Evolutionary conservation across 2,888 invertebrate species (phyloP).

Genomic region (Linyphia triangularis): DNA sequence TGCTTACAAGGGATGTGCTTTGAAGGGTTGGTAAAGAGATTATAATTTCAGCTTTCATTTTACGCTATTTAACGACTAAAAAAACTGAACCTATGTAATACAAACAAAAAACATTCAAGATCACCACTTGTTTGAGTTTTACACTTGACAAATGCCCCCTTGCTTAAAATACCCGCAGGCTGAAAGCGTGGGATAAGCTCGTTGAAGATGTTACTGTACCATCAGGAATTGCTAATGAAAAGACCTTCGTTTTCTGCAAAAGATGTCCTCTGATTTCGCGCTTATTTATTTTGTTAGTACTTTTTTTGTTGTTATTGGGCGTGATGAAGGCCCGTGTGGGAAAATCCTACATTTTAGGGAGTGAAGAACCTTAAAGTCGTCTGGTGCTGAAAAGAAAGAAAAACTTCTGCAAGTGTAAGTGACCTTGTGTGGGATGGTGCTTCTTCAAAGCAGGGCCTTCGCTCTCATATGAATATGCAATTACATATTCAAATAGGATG

Average conservation of each 20-base stretch:
- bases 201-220: not conserved
- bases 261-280: constrained; percentile 1
- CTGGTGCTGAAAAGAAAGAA: constrained; percentile 17
- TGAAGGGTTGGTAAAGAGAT: no score
- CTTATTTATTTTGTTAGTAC: constrained; percentile 13
- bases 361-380: constrained; percentile 40
- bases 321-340: constrained; percentile 20
- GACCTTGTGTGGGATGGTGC: constrained; percentile 60
- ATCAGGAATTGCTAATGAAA: constrained; percentile 1
- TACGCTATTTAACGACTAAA: no score
- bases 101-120: no score
- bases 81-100: no score
- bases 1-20: no score
- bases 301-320: constrained; percentile 8
- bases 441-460: constrained; percentile 33
- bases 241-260: constrained; percentile 7
- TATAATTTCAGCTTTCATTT: no score
- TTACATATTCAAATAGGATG: constrained; percentile 35
- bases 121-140: no score
- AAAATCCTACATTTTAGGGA: constrained; percentile 29
- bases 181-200: not conserved
- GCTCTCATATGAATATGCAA: constrained; percentile 37
- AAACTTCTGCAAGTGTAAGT: constrained; percentile 18
- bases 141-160: not conserved
- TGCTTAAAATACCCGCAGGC: not conserved